Evolutionary conservation across 2,888 invertebrate genomes (phyloP), one percentile per base, ranked within the genome.

Genomic region (Tanytarsus gracilentus): DNA sequence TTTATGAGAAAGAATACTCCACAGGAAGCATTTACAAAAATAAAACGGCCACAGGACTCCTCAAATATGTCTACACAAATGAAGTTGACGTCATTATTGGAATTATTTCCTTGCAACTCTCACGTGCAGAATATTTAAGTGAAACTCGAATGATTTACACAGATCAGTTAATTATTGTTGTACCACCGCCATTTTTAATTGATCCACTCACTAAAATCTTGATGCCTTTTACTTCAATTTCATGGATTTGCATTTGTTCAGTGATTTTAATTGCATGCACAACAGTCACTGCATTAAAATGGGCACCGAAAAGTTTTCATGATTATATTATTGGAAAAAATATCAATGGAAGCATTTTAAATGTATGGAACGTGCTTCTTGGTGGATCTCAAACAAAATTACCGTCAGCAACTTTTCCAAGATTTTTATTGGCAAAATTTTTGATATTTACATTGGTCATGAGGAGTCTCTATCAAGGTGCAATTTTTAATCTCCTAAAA

Each of bases 401-500:
- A 8, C 18, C 52, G 8, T 3, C n/a, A 30, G 8, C n/a, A 52
- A 27, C 29, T 6, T 52, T 52, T 29, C 18, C 53, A 4, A 36
- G 53, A 23, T 39, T 21, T 39, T 21, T 55, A 16, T 26, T 55
- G 25, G 30, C 18, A 30, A 36, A 21, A 23, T 39, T 55, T 16
- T 9, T 55, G 21, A 4, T 55, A 8, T 55, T 55, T 21, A 23
- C 30, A 29, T 18, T 55, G 11, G 16, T 55, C 39, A 23, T 55
- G 1, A 9, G 53, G n/a, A 39, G 39, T 25, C 14, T 36, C 6
- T 55, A 55, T 25, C 23, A 16, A 8, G 53, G 53, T n/a, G 29
- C 53, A 14, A 14, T 55, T 6, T 55, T 55, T 25, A 36, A 39
- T 5, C 21, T 55, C n/a, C n/a, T 55, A 11, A 55, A 36, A 30